Evolutionary conservation across 2,797 vertebrate species (phyloP), one percentile per base, ranked within the genome.

Genomic region (Manis crassicaudata): DNA sequence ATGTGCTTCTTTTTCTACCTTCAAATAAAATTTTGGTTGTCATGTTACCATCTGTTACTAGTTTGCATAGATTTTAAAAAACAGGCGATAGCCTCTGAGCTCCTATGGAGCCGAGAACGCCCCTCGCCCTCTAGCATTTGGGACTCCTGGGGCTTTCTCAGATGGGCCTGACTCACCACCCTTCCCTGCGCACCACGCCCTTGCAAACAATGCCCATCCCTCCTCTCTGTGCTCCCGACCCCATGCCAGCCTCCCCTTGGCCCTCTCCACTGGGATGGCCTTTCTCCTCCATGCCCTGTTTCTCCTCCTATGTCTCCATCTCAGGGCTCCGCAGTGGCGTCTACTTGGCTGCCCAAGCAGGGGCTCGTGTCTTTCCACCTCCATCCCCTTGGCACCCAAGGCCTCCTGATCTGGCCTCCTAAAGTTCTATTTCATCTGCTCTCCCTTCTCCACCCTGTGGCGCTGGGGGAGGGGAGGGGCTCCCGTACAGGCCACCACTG

Each of bases 1-100:
- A 37, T 8, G 60, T 35, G 29, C 32, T 96, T 73, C 60, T 89
- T 79, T 90, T 40, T 35, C 75, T 6, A 54, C 65, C 62, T 68
- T 84, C 70, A 93, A 83, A 85, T 77, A 88, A 90, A 72, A 77
- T 17, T 18, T 27, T 85, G 84, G 50, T 29, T 63, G 83, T 92
- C 90, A 77, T 16, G 56, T 58, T 46, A 72, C 65, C 79, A 46
- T 91, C 83, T 86, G 79, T 91, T 77, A 73, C 75, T 46, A 63
- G 46, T 62, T 87, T 72, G 72, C 95, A 81, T 56, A 83, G 23
- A 50, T 23, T 54, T 65, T 23, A 6, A 67, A 77, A 80, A 56
- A 29, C 18, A 56, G 27, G 76, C 43, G 79, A 56, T 21, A 37
- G 29, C 37, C 62, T 43, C 73, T 75, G n/a, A 32, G 58, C 17